These are phyloP conservation scores for Rhea americana DNA, from an alignment of 2,113 vertebrate genomes.

Conservation along the genomic window DNA sequence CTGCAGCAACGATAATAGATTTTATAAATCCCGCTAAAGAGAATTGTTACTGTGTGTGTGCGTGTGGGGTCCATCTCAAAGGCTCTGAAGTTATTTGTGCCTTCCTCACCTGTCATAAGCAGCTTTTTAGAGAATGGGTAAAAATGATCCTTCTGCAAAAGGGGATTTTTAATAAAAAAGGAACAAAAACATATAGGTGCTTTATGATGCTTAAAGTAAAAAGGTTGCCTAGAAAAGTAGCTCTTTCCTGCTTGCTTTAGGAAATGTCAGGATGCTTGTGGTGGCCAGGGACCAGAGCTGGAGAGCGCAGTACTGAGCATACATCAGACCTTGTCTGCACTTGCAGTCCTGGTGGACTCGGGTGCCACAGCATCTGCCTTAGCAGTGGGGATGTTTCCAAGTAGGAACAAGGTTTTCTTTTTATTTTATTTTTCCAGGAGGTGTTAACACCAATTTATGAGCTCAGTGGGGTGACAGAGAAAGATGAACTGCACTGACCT, in stretches of 20 bases:
- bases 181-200: background rate
- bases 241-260: background rate
- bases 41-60: background rate
- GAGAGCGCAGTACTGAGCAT: rapidly evolving
- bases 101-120: background rate
- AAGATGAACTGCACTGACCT: background rate
- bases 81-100: conserved; percentile 4
- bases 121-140: background rate
- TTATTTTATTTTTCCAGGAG: background rate
- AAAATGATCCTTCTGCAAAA: background rate
- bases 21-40: conserved; percentile 34
- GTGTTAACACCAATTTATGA: conserved; percentile 45
- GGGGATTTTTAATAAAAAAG: background rate
- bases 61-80: background rate
- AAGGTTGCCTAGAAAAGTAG: background rate
- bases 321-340: background rate
- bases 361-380: background rate
- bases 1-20: conserved; percentile 7
- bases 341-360: background rate
- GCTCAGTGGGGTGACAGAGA: conserved; percentile 16
- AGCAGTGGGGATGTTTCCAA: background rate
- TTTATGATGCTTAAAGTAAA: background rate
- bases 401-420: background rate
- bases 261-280: background rate
- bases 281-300: background rate